These are phyloP conservation scores for Coptodon rendalli DNA, from an alignment of 2,113 vertebrate genomes.

Conservation along the genomic window DNA sequence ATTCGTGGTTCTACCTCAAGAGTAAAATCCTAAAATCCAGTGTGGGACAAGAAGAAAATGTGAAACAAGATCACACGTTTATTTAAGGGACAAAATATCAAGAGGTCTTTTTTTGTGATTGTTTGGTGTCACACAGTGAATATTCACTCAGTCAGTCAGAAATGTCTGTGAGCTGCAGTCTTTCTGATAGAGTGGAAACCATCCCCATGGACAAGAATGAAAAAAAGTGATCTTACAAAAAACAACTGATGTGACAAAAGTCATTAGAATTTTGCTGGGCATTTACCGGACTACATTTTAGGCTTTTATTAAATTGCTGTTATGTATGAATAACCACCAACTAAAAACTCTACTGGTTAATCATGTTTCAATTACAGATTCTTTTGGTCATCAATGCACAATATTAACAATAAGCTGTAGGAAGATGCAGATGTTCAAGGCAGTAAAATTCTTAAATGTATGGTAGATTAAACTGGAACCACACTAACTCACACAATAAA, in stretches of 20 bases:
- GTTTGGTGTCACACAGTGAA: not conserved
- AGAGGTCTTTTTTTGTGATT: not conserved
- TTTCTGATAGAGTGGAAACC: not conserved
- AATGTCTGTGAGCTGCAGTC: not conserved
- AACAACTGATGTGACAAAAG: not conserved
- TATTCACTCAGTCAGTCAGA: not conserved
- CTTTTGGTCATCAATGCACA: not conserved
- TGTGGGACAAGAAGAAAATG: conserved; percentile 48
- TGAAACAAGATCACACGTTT: conserved; percentile 48
- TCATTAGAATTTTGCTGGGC: not conserved
- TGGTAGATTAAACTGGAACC: not conserved
- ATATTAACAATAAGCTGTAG: not conserved
- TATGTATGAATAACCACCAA: not conserved
- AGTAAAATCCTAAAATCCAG: conserved; percentile 74
- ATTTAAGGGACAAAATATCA: not conserved
- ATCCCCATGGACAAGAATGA: not conserved
- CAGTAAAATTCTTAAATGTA: not conserved
- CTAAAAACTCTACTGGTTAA: not conserved
- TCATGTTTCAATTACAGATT: not conserved
- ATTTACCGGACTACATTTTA: not conserved
- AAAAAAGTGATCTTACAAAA: not conserved
- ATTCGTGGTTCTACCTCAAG: conserved; percentile 73
- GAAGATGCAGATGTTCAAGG: not conserved
- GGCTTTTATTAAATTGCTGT: not conserved
- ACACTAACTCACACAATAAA: not conserved